Conservation (phyloP, 2,797 vertebrate species). For the Urosaurus nigricauda region DNA sequence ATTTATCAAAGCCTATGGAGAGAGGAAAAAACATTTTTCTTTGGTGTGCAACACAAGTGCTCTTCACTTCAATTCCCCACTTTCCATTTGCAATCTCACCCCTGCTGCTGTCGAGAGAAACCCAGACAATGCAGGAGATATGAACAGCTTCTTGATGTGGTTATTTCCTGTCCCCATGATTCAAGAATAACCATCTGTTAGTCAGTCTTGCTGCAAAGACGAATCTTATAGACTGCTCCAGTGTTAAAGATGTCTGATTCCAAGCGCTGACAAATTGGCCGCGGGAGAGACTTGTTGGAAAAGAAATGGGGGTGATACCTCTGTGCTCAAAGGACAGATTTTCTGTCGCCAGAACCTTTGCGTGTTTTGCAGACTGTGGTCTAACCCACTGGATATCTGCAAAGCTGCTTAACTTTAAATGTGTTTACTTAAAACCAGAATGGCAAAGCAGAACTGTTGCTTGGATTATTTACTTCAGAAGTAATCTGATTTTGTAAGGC, state of each 20-base stretch:
- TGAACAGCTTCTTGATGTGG: background rate
- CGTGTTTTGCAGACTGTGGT: background rate
- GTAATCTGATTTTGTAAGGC: background rate
- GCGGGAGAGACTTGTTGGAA: slow-evolving; percentile 5
- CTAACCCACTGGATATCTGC: background rate
- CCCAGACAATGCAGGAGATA: background rate
- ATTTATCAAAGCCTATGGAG: background rate
- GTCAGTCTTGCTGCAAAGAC: slow-evolving; percentile 22
- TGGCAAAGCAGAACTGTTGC: background rate
- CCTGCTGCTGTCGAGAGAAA: slow-evolving; percentile 5
- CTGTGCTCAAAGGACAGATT: slow-evolving; percentile 2
- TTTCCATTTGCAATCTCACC: slow-evolving; percentile 22
- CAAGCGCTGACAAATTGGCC: slow-evolving; percentile 54
- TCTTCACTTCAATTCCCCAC: background rate
- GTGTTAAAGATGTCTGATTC: slow-evolving; percentile 29
- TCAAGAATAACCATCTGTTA: slow-evolving; percentile 18
- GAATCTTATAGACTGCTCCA: slow-evolving; percentile 11
- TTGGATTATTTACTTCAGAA: background rate
- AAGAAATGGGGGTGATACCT: slow-evolving; percentile 3
- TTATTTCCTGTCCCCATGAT: background rate
- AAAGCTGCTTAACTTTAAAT: background rate
- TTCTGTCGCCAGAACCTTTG: background rate
- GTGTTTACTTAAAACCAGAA: slow-evolving; percentile 9
- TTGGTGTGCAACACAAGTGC: background rate
- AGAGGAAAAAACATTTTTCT: background rate